Percentiles rank a stretch among this genome's conserved stretches.
phyloP scores from a whole-genome alignment of 2,113 vertebrate genomes.

The Halichoeres trimaculatus region DNA sequence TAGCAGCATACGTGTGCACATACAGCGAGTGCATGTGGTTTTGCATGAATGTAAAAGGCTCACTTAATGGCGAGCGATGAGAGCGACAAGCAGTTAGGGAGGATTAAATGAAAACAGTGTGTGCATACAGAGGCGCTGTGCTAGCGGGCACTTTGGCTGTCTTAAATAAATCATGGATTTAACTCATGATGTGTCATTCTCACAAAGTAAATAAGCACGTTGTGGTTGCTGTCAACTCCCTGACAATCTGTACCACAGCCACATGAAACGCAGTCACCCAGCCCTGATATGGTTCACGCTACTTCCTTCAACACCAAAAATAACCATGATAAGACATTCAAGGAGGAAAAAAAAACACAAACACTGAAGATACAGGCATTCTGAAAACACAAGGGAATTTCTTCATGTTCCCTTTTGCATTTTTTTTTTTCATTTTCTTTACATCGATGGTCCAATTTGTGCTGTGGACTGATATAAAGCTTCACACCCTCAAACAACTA shows the following conservation, averaged over 20 bases:
- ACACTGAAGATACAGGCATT: slow-evolving; percentile 53
- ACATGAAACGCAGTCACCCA: slow-evolving; percentile 50
- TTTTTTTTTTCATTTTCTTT: slow-evolving; percentile 45
- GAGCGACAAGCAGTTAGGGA: slow-evolving; percentile 50
- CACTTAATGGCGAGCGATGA: slow-evolving; percentile 43
- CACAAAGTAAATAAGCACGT: slow-evolving; percentile 71
- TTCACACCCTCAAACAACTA: slow-evolving; percentile 70
- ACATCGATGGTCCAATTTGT: slow-evolving; percentile 72
- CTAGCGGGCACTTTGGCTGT: slow-evolving; percentile 76
- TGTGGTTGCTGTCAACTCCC: slow-evolving; percentile 57
- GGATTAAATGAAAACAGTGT: slow-evolving; percentile 65
- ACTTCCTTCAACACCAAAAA: slow-evolving; percentile 35
- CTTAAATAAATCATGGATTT: slow-evolving; percentile 72
- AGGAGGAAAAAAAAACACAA: slow-evolving; percentile 20
- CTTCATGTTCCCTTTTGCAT: slow-evolving; percentile 43
- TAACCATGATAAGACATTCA: slow-evolving; percentile 43
- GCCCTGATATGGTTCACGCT: slow-evolving; percentile 41
- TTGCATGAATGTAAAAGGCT: slow-evolving; percentile 34
- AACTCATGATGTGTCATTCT: slow-evolving; percentile 71
- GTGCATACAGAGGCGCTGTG: slow-evolving; percentile 61
- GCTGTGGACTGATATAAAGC: slow-evolving; percentile 78
- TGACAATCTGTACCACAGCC: slow-evolving; percentile 61
- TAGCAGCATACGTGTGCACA: slow-evolving; percentile 41
- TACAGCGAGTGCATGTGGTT: slow-evolving; percentile 34
- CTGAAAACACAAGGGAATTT: slow-evolving; percentile 50